Conservation (phyloP, 2,797 vertebrate genomes). For the Danio tinwini region DNA sequence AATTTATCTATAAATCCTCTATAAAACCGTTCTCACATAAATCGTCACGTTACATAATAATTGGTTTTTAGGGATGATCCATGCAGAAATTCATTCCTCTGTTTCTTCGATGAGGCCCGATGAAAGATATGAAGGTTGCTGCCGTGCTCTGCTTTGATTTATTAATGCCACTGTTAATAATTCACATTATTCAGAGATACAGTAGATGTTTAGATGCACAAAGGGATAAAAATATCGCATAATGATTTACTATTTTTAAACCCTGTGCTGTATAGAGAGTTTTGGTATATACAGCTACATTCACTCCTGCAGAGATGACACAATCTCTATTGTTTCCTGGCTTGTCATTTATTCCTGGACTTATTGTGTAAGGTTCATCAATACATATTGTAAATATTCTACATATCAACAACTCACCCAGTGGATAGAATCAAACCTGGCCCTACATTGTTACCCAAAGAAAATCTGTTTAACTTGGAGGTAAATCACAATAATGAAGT, state of each 20-base stretch:
- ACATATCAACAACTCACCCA: no score
- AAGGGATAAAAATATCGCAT: neutral
- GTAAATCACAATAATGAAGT: no score
- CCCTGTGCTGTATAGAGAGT: neutral
- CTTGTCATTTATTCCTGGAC: neutral
- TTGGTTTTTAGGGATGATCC: neutral
- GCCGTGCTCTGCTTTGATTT: neutral
- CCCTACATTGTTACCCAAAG: no score
- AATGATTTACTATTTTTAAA: neutral
- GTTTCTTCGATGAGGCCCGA: slow-evolving; percentile 15
- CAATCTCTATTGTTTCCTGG: no score
- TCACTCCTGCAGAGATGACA: neutral
- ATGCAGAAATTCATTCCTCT: neutral
- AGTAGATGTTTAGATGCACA: neutral
- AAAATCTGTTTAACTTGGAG: no score
- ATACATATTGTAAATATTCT: neutral
- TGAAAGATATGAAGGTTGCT: neutral
- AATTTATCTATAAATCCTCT: slow-evolving; percentile 9
- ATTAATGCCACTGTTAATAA: slow-evolving; percentile 22
- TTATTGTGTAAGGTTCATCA: neutral
- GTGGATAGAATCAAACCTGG: no score
- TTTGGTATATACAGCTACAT: neutral
- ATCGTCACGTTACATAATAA: neutral
- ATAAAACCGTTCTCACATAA: slow-evolving; percentile 13
- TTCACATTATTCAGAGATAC: slow-evolving; percentile 7